phyloP scores from a whole-genome alignment of 2,888 invertebrate genomes.

The Leptinotarsa juncta region DNA sequence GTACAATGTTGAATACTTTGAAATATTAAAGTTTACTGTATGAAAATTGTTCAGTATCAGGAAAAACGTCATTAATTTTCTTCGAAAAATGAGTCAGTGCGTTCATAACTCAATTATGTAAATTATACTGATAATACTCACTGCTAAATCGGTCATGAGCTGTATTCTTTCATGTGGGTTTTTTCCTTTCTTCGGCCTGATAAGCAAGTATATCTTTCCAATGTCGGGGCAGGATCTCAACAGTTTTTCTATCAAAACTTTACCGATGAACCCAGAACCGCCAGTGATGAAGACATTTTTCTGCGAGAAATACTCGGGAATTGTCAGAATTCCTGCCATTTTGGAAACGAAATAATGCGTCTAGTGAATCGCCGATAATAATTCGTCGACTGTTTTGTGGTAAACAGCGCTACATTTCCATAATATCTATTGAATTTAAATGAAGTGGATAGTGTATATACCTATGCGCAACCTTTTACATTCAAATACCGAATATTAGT shows the following conservation, averaged over 20 bases:
- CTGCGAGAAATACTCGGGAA: background rate
- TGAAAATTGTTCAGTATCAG: too few relatives aligned
- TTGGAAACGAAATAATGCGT: background rate
- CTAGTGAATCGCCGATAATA: background rate
- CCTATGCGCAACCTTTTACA: background rate
- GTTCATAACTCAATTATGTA: too few relatives aligned
- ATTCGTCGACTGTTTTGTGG: background rate
- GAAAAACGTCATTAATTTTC: too few relatives aligned
- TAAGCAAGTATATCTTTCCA: constrained; percentile 79
- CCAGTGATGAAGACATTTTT: constrained; percentile 86
- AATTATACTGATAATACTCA: constrained; percentile 57
- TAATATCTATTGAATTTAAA: constrained; percentile 13
- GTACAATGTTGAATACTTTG: too few relatives aligned
- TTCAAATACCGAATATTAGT: background rate
- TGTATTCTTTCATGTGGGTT: constrained; percentile 74
- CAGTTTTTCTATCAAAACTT: constrained; percentile 89
- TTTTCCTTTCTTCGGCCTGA: constrained; percentile 79
- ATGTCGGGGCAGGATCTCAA: constrained; percentile 85
- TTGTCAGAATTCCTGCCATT: background rate
- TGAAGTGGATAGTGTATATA: background rate
- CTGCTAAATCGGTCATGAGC: constrained; percentile 69
- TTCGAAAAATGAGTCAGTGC: too few relatives aligned
- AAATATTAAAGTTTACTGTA: too few relatives aligned
- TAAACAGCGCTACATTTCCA: background rate
- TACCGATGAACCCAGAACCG: constrained; percentile 92